phyloP scores from a whole-genome alignment of 2,888 invertebrate species.

The Sussaba pulchella region DNA sequence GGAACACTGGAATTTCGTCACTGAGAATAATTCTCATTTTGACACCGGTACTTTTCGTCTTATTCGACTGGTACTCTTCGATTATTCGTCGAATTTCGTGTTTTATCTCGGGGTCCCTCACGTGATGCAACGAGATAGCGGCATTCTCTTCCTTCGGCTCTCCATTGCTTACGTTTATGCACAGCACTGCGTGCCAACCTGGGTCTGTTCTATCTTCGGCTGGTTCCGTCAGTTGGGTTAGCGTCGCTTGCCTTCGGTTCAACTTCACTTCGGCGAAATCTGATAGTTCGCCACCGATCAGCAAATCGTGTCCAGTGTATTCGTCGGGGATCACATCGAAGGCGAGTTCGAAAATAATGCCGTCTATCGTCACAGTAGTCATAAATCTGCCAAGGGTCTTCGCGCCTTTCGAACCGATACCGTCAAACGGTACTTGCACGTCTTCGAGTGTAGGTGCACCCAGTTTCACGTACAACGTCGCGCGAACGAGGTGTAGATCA shows the following conservation, averaged over 20 bases:
- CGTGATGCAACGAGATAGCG: conserved; percentile 7
- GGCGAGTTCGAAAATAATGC: not conserved
- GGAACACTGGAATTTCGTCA: conserved; percentile 72
- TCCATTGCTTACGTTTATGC: not conserved
- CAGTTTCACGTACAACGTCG: conserved; percentile 31
- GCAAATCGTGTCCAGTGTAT: conserved; percentile 34
- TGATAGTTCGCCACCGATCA: conserved; percentile 52
- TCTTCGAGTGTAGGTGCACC: conserved; percentile 36
- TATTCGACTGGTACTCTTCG: conserved; percentile 67
- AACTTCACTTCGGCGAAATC: conserved; percentile 11
- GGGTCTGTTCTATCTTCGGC: not conserved
- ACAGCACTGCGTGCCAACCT: conserved; percentile 12
- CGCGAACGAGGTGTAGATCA: conserved; percentile 56
- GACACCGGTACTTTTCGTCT: conserved; percentile 64
- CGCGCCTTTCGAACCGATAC: conserved; percentile 43
- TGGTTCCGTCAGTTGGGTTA: conserved; percentile 16
- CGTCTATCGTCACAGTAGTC: conserved; percentile 35
- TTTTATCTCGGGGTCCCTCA: not conserved
- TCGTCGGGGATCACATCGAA: too few relatives aligned
- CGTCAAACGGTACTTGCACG: conserved; percentile 34
- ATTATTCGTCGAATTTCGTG: conserved; percentile 44
- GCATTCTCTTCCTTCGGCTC: not conserved
- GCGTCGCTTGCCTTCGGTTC: conserved; percentile 35
- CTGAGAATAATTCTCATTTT: conserved; percentile 72
- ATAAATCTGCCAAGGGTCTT: conserved; percentile 48